These are phyloP conservation scores for Crocodylus rhombifer DNA, from an alignment of 2,797 vertebrate genomes.

Conservation along the genomic window DNA sequence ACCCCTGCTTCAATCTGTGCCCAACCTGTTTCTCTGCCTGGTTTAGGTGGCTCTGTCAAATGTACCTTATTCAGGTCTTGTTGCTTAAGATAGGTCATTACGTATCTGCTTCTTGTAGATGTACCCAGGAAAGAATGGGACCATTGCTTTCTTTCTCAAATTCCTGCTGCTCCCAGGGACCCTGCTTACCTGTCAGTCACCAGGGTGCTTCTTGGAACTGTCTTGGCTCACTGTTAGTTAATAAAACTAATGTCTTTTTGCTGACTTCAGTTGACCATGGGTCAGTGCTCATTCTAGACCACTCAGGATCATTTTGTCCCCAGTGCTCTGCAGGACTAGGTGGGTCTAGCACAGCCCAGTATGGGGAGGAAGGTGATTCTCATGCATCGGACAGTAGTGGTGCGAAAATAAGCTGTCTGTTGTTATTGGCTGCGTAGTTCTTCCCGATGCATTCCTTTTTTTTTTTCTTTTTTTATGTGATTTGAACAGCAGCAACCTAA, in stretches of 20 bases:
- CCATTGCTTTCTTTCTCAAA: background rate
- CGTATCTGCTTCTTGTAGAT: background rate
- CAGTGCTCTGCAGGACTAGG: background rate
- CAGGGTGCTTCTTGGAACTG: background rate
- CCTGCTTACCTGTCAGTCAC: background rate
- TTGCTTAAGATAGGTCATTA: background rate
- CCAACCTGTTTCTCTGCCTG: background rate
- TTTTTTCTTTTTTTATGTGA: background rate
- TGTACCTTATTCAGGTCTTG: background rate
- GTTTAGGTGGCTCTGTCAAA: background rate
- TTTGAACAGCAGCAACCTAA: constrained; percentile 8
- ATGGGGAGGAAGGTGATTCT: background rate
- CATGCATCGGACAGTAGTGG: constrained; percentile 31
- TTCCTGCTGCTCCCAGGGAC: background rate
- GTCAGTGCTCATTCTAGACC: background rate
- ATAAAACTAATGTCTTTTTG: constrained; percentile 6
- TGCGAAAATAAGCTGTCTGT: constrained; percentile 52
- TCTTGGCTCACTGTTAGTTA: background rate
- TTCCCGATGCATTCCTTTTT: background rate
- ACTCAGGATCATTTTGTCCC: background rate
- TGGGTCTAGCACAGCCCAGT: background rate
- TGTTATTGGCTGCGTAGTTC: background rate
- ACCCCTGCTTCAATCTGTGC: background rate
- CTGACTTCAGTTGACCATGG: constrained; percentile 19
- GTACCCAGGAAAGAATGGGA: background rate